Evolutionary conservation across 1,140 invertebrate genomes (phyloP).

Genomic region (Bombus haemorrhoidalis): DNA sequence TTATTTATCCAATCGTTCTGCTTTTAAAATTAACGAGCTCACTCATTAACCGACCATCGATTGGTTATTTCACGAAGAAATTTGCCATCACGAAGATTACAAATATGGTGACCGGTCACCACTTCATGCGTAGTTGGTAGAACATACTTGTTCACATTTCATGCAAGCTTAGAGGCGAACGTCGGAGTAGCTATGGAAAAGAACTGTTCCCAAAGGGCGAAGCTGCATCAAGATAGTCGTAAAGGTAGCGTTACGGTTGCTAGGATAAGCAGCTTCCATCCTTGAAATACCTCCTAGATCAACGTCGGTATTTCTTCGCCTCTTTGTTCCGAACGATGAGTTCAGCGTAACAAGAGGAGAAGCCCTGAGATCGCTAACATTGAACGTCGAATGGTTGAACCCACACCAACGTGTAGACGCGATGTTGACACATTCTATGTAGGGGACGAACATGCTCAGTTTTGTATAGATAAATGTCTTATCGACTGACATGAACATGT

Average conservation of each 20-base stretch:
- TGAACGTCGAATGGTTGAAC: background rate
- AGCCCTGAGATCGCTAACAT: background rate
- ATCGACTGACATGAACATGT: background rate
- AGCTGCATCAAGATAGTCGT: constrained; percentile 34
- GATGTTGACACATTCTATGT: background rate
- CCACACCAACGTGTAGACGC: no score
- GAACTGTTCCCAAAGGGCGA: constrained; percentile 25
- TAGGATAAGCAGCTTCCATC: constrained; percentile 13
- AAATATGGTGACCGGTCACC: background rate
- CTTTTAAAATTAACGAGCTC: constrained; percentile 43
- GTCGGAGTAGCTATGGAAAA: constrained; percentile 1
- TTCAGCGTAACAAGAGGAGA: background rate
- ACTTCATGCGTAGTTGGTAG: background rate
- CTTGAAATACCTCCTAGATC: constrained; percentile 15
- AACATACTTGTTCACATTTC: background rate
- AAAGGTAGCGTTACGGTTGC: constrained; percentile 34
- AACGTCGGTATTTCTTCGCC: constrained; percentile 16
- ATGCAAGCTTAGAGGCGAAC: background rate
- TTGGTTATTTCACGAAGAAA: background rate
- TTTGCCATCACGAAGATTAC: background rate
- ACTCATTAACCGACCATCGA: constrained; percentile 27
- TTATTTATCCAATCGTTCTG: constrained; percentile 24
- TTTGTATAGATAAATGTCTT: background rate
- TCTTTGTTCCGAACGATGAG: constrained; percentile 17
- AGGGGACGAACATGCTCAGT: background rate